These are phyloP conservation scores for Micropterix aruncella DNA, from an alignment of 2,888 invertebrate genomes.

Conservation along the genomic window DNA sequence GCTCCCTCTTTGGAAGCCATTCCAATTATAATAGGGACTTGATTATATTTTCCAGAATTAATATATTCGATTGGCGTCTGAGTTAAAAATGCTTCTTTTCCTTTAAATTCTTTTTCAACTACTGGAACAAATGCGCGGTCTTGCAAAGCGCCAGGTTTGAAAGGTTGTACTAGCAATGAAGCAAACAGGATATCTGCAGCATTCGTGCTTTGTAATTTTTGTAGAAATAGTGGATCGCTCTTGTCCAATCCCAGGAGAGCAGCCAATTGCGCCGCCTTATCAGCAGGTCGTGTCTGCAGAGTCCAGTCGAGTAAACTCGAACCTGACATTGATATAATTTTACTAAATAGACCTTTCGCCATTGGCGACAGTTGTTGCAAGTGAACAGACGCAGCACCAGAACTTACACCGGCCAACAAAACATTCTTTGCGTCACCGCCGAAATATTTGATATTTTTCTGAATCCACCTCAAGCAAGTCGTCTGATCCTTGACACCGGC, in stretches of 20 bases:
- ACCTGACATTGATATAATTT: not conserved
- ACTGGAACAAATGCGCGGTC: not conserved
- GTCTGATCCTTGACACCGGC: not conserved
- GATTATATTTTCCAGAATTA: not conserved
- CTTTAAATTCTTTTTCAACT: not conserved
- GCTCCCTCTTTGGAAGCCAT: not conserved
- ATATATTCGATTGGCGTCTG: not conserved
- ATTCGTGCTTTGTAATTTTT: not conserved
- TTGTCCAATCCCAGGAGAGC: not conserved
- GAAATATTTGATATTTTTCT: not conserved
- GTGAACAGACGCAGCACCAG: not conserved
- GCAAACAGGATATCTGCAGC: not conserved
- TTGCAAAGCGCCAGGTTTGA: not conserved
- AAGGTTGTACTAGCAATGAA: not conserved
- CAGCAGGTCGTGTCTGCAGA: not conserved
- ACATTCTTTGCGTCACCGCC: not conserved
- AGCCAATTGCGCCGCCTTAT: not conserved
- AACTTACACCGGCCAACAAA: not conserved
- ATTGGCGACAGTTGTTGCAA: not conserved
- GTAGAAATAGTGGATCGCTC: not conserved
- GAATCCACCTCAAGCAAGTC: not conserved
- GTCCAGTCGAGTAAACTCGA: not conserved
- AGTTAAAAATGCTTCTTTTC: not conserved
- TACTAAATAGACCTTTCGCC: not conserved
- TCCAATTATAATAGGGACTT: not conserved